Conservation (phyloP, 2,113 vertebrate species). For the Peromyscus leucopus region DNA sequence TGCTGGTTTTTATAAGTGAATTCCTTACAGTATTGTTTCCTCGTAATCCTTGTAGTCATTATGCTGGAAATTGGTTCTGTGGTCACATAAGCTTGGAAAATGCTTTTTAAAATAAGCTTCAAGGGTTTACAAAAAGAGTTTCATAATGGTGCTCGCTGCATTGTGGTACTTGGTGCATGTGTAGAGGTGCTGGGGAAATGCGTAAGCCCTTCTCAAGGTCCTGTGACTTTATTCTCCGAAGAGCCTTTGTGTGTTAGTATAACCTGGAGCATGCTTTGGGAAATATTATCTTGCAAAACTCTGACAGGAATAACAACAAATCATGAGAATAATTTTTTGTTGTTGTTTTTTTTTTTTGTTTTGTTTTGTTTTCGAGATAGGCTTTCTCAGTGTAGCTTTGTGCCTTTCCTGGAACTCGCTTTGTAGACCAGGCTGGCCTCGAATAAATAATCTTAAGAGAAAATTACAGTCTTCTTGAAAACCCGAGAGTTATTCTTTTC, state of each 20-base stretch:
- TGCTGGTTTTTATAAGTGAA: slow-evolving; percentile 13
- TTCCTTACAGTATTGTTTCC: not conserved
- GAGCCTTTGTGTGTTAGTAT: not conserved
- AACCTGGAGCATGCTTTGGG: not conserved
- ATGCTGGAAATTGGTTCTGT: slow-evolving; percentile 15
- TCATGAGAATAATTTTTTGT: not conserved
- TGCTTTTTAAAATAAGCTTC: slow-evolving; percentile 51
- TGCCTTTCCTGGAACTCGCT: too few relatives aligned
- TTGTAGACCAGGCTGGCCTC: too few relatives aligned
- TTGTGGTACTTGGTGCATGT: not conserved
- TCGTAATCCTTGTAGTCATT: not conserved
- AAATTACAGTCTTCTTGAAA: not conserved
- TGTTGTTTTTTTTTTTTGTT: too few relatives aligned
- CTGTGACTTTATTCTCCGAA: not conserved
- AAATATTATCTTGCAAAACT: not conserved
- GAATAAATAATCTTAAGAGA: too few relatives aligned
- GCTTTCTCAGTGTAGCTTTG: too few relatives aligned
- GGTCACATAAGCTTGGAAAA: slow-evolving; percentile 14
- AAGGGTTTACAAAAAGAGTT: not conserved
- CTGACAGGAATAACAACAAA: not conserved
- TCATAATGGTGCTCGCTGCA: not conserved
- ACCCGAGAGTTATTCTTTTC: not conserved
- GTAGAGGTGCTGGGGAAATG: not conserved
- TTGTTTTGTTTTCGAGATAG: too few relatives aligned
- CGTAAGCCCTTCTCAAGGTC: not conserved